These are phyloP conservation scores for Atherinosoma microstoma DNA, from an alignment of 2,797 vertebrate genomes.

Conservation along the genomic window DNA sequence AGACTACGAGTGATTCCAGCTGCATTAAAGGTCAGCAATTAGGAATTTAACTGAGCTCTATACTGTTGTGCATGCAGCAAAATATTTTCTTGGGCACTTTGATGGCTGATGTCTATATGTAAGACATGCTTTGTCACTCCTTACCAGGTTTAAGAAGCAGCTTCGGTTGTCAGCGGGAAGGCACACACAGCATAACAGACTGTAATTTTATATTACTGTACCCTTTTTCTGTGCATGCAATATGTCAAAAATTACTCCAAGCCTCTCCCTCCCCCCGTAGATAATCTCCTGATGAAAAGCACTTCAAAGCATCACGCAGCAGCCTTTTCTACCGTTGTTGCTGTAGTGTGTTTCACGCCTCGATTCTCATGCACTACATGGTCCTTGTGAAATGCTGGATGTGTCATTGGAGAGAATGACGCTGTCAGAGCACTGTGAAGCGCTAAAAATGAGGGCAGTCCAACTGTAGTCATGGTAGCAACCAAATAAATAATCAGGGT, in stretches of 20 bases:
- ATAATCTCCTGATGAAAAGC: slow-evolving; percentile 69
- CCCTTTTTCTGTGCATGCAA: slow-evolving; percentile 25
- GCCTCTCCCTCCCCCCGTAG: slow-evolving; percentile 32
- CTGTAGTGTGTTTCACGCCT: slow-evolving; percentile 57
- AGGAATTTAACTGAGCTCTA: too few species aligned
- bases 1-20: slow-evolving; percentile 3
- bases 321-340: slow-evolving; percentile 53
- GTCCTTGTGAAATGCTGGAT: slow-evolving; percentile 39
- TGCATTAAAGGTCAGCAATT: slow-evolving; percentile 12
- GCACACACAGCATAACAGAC: neutral
- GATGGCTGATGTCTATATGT: too few species aligned
- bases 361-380: slow-evolving; percentile 45
- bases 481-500: slow-evolving; percentile 74
- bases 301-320: slow-evolving; percentile 66
- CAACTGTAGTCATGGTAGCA: slow-evolving; percentile 71
- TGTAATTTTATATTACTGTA: slow-evolving; percentile 22
- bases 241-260: slow-evolving; percentile 27
- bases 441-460: slow-evolving; percentile 46
- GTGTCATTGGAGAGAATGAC: slow-evolving; percentile 58
- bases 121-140: neutral
- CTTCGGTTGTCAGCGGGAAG: neutral
- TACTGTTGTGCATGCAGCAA: too few species aligned
- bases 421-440: slow-evolving; percentile 40
- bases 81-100: too few species aligned
- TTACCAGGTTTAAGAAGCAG: neutral